phyloP scores from a whole-genome alignment of 2,888 invertebrate species.

The Lamellibrachia satsuma region DNA sequence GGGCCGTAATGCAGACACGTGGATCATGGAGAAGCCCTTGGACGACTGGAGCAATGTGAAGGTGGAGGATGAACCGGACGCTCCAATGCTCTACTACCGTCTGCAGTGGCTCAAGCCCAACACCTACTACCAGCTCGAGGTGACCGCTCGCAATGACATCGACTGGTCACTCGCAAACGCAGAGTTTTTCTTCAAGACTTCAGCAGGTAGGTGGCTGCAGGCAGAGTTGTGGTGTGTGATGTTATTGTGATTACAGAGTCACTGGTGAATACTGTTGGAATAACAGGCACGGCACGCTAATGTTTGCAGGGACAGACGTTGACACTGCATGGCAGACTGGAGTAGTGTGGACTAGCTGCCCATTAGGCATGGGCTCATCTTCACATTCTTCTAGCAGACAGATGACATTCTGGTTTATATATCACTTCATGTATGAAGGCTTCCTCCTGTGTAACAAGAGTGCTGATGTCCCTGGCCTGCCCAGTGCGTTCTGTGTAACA shows the following conservation, averaged over 20 bases:
- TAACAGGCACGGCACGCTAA: not conserved
- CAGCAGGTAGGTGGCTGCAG: constrained; percentile 30
- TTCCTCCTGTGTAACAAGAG: not conserved
- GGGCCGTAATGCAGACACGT: constrained; percentile 26
- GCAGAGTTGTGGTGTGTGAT: not conserved
- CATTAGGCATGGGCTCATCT: not conserved
- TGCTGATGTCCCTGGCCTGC: not conserved
- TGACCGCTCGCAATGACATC: constrained; percentile 40
- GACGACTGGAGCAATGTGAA: constrained; percentile 36
- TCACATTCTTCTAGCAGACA: not conserved
- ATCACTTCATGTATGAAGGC: not conserved
- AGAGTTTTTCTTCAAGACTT: constrained; percentile 41
- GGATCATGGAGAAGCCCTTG: constrained; percentile 33
- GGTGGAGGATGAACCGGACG: constrained; percentile 32
- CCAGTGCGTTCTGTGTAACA: not conserved
- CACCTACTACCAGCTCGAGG: constrained; percentile 40
- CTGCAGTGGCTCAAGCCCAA: constrained; percentile 35
- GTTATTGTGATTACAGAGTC: not conserved
- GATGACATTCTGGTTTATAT: not conserved
- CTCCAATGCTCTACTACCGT: constrained; percentile 38
- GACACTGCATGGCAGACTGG: not conserved
- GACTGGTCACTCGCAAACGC: constrained; percentile 39
- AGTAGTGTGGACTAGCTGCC: not conserved
- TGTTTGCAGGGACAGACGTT: not conserved
- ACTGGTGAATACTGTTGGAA: not conserved